Conservation (phyloP, 2,888 invertebrate genomes). For the Quadroppia sp. region DNA sequence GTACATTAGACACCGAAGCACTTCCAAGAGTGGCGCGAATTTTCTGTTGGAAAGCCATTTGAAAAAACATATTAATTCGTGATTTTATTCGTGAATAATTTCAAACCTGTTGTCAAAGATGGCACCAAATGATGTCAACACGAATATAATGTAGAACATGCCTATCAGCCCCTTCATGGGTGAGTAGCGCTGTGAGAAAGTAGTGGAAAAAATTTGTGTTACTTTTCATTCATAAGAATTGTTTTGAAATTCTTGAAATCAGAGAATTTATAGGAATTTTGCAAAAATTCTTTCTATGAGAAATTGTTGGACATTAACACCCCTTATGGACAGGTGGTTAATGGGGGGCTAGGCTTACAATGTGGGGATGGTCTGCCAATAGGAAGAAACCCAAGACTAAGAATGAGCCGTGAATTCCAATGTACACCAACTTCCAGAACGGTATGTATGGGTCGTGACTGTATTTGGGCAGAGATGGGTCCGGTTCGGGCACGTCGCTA, state of each 20-base stretch:
- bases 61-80: not conserved
- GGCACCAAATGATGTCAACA: slow-evolving; percentile 38
- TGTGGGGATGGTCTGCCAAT: slow-evolving; percentile 33
- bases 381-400: slow-evolving; percentile 32
- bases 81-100: not conserved
- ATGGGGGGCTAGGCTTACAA: not conserved
- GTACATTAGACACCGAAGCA: slow-evolving; percentile 30
- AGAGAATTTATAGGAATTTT: not conserved
- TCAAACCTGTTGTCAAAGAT: slow-evolving; percentile 35
- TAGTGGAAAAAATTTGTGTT: not conserved
- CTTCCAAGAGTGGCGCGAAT: slow-evolving; percentile 15
- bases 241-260: not conserved
- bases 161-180: not conserved
- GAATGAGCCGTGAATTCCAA: slow-evolving; percentile 16
- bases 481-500: slow-evolving; percentile 29
- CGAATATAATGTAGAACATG: slow-evolving; percentile 40
- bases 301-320: too few relatives aligned
- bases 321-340: too few relatives aligned
- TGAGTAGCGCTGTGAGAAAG: slow-evolving; percentile 28
- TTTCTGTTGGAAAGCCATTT: too few relatives aligned
- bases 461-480: not conserved
- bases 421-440: slow-evolving; percentile 26
- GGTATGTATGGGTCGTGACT: slow-evolving; percentile 27
- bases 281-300: too few relatives aligned
- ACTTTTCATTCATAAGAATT: not conserved